These are phyloP conservation scores for Eilema caniola DNA, from an alignment of 2,888 invertebrate species.

Conservation along the genomic window DNA sequence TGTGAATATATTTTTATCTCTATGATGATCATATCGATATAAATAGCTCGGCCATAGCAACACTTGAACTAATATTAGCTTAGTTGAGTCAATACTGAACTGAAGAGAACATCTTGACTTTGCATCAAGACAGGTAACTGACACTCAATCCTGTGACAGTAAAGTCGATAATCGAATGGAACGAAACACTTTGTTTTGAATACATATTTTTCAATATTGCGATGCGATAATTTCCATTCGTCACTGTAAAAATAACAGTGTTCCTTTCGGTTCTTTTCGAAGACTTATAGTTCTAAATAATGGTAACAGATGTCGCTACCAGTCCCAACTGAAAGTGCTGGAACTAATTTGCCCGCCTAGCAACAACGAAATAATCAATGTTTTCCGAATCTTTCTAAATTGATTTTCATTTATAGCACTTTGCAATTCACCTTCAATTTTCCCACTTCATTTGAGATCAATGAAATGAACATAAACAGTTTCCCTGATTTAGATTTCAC, in stretches of 20 bases:
- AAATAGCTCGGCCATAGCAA: conserved; percentile 58
- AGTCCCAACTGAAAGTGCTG: conserved; percentile 24
- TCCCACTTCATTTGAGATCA: conserved; percentile 14
- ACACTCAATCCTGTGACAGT: conserved; percentile 1
- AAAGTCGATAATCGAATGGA: conserved; percentile 22
- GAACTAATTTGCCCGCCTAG: conserved; percentile 37
- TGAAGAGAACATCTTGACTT: conserved; percentile 22
- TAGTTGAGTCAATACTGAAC: conserved; percentile 49
- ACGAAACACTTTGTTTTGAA: conserved; percentile 13
- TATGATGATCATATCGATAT: conserved; percentile 50
- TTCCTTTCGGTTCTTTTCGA: conserved; percentile 31
- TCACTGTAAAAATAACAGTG: conserved; percentile 31
- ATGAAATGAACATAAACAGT: conserved; percentile 16
- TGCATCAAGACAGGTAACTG: conserved; percentile 15
- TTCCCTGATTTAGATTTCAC: conserved; percentile 26
- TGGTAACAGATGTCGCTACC: conserved; percentile 63
- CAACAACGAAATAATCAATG: conserved; percentile 51
- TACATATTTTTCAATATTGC: conserved; percentile 29
- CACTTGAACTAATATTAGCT: conserved; percentile 61
- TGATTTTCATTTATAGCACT: conserved; percentile 46
- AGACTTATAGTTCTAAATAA: conserved; percentile 38
- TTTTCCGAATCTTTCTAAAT: conserved; percentile 47
- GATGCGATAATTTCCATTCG: conserved; percentile 34
- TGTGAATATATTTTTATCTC: conserved; percentile 20
- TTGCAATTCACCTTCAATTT: conserved; percentile 36